These are phyloP conservation scores for Heliconius charithonia DNA, from an alignment of 2,888 invertebrate species.

Conservation along the genomic window DNA sequence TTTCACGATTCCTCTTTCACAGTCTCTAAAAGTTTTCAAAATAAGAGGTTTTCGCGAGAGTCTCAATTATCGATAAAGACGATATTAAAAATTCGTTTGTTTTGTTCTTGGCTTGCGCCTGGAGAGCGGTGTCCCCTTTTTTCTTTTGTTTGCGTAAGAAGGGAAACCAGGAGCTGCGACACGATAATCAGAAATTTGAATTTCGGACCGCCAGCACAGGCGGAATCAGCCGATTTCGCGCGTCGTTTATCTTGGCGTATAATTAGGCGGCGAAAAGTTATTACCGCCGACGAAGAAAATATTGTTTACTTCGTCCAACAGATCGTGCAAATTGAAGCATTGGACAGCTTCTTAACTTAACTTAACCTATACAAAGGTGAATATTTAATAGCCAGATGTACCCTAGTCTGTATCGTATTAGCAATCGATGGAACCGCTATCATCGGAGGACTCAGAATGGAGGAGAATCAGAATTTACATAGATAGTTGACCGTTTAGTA, in stretches of 20 bases:
- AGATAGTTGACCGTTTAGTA: conserved; percentile 69
- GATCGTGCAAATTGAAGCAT: conserved; percentile 52
- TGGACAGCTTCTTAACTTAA: conserved; percentile 56
- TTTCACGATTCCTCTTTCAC: conserved; percentile 80
- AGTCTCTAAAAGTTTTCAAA: conserved; percentile 82
- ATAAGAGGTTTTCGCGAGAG: conserved; percentile 82
- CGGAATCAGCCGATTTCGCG: conserved; percentile 78
- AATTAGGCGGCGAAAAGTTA: conserved; percentile 74
- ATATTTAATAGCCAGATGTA: conserved; percentile 49
- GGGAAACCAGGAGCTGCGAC: conserved; percentile 72
- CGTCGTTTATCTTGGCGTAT: conserved; percentile 77
- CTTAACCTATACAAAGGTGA: conserved; percentile 49
- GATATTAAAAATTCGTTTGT: conserved; percentile 84
- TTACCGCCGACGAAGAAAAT: conserved; percentile 55
- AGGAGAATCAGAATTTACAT: conserved; percentile 71
- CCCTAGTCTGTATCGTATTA: conserved; percentile 44
- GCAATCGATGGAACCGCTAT: conserved; percentile 54
- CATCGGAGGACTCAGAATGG: conserved; percentile 64
- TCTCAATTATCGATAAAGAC: conserved; percentile 84
- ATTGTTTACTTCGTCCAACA: conserved; percentile 45
- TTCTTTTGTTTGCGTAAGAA: conserved; percentile 80
- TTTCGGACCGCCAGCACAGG: conserved; percentile 74
- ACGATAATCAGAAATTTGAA: conserved; percentile 82
- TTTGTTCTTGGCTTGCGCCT: conserved; percentile 80
- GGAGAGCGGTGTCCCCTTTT: conserved; percentile 77